Percentiles rank a stretch among this genome's conserved stretches.
phyloP scores from a whole-genome alignment of 1,140 invertebrate species.

The Hyposmocoma kahamanoa region DNA sequence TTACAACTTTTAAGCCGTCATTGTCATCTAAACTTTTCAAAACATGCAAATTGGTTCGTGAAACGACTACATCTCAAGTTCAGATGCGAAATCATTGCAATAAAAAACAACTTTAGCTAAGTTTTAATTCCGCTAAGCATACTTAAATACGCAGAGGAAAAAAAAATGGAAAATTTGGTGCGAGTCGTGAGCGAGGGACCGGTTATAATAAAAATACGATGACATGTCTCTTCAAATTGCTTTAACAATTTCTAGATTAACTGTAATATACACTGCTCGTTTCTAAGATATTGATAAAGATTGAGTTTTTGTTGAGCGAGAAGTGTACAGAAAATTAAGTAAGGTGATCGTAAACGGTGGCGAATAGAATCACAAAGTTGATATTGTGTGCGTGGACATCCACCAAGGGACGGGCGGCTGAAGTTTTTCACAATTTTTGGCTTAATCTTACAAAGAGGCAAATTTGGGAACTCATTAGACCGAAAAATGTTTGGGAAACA shows the following conservation, averaged over 20 bases:
- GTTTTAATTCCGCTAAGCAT: constrained; percentile 44
- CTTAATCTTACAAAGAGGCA: constrained; percentile 53
- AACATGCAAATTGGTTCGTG: neutral
- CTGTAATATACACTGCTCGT: too few relatives aligned
- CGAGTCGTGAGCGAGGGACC: constrained; percentile 26
- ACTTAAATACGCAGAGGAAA: constrained; percentile 37
- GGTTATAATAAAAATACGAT: too few relatives aligned
- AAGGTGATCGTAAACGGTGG: too few relatives aligned
- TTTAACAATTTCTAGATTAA: too few relatives aligned
- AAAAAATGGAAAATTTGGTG: constrained; percentile 31
- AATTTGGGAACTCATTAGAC: constrained; percentile 60
- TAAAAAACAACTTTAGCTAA: constrained; percentile 35
- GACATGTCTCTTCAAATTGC: too few relatives aligned
- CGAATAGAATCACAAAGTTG: too few relatives aligned
- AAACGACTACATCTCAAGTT: constrained; percentile 2
- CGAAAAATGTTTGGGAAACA: constrained; percentile 43
- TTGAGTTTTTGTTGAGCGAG: too few relatives aligned
- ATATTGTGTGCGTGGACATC: constrained; percentile 12
- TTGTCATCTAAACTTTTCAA: neutral
- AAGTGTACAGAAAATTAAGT: too few relatives aligned
- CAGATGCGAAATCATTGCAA: constrained; percentile 5
- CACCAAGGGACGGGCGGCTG: constrained; percentile 22
- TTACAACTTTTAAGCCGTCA: too few relatives aligned
- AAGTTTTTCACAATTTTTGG: constrained; percentile 57
- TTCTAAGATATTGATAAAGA: too few relatives aligned